phyloP scores from a whole-genome alignment of 2,113 vertebrate species.

The Empidonax alnorum region DNA sequence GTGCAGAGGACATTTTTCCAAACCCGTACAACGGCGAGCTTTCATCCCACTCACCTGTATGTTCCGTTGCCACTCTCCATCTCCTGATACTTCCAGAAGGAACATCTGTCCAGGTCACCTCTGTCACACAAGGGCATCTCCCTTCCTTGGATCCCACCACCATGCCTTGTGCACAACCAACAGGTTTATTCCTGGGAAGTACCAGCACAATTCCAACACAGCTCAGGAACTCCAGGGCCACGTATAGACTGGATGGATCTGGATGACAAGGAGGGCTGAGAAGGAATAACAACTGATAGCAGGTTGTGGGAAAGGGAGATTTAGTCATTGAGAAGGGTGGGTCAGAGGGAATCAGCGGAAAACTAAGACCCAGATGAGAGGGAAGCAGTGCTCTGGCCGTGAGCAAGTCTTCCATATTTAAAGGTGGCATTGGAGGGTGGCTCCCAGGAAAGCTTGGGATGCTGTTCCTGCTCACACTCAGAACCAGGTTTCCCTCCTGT shows the following conservation, averaged over 20 bases:
- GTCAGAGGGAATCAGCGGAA: background rate
- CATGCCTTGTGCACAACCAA: accelerated
- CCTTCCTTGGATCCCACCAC: background rate
- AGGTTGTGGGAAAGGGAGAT: background rate
- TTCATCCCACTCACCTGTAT: background rate
- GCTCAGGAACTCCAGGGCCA: background rate
- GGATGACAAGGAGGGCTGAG: background rate
- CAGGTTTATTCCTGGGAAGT: background rate
- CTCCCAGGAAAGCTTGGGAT: background rate
- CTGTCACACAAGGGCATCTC: background rate
- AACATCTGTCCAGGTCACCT: accelerated
- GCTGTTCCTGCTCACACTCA: background rate
- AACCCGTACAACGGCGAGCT: background rate
- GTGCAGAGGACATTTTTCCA: background rate
- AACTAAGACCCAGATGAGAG: background rate
- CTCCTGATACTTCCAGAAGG: background rate
- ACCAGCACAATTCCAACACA: background rate
- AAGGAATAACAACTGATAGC: background rate
- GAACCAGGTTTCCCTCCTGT: background rate
- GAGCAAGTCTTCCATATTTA: too few relatives aligned
- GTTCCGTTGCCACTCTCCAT: background rate
- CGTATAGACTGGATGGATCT: background rate
- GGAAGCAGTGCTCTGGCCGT: background rate
- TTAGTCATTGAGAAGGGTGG: background rate
- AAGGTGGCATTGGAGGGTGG: background rate